A percentile compares a stretch with the other conserved stretches of the same genome.
Conservation (phyloP, 2,888 invertebrate genomes). For the Pachycephus smyrnensis region DNA sequence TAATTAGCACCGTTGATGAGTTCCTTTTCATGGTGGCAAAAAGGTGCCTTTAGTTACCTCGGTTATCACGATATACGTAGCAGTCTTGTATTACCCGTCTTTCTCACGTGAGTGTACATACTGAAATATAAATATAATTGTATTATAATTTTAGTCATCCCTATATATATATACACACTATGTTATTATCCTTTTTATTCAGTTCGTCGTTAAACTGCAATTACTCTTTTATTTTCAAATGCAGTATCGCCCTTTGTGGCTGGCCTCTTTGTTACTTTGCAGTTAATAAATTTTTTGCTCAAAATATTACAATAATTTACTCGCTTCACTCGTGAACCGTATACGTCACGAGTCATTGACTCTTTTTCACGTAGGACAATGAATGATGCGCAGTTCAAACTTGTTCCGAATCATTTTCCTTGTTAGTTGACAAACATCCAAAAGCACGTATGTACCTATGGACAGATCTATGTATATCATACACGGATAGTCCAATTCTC, state of each 20-base stretch:
- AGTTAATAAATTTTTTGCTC: neutral
- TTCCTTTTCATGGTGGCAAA: neutral
- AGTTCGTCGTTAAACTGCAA: neutral
- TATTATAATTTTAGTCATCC: too few relatives aligned
- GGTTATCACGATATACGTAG: neutral
- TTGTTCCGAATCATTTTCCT: neutral
- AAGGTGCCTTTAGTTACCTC: neutral
- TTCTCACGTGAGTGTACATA: neutral
- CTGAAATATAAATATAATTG: neutral
- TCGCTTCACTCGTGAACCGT: neutral
- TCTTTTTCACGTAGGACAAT: neutral
- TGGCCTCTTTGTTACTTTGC: neutral
- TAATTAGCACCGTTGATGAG: neutral
- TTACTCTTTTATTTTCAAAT: neutral
- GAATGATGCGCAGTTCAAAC: neutral
- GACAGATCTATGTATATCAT: neutral
- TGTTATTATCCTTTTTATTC: neutral
- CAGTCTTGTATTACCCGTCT: neutral
- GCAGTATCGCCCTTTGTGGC: neutral
- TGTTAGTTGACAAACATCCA: neutral
- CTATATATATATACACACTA: neutral
- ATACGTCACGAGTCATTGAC: neutral
- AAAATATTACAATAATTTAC: neutral
- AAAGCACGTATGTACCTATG: neutral
- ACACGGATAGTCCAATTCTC: slow-evolving; percentile 1